phyloP scores from a whole-genome alignment of 2,888 invertebrate species.

The Macaria liturata region DNA sequence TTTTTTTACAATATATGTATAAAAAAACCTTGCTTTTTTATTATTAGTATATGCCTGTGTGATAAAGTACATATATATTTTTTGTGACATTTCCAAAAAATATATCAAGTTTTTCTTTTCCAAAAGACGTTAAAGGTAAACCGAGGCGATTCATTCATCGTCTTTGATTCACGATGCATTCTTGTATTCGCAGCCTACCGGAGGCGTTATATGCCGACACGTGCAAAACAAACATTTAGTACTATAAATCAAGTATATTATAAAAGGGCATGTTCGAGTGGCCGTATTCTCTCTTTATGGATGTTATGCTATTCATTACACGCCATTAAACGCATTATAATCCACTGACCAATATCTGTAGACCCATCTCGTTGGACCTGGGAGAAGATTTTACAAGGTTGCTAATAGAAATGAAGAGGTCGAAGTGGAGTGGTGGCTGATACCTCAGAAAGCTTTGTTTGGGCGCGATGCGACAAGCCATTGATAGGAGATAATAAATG shows the following conservation, averaged over 20 bases:
- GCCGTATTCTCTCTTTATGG: slow-evolving; percentile 80
- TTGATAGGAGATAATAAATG: slow-evolving; percentile 78
- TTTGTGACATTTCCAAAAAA: neutral
- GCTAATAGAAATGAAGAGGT: slow-evolving; percentile 54
- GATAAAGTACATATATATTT: neutral
- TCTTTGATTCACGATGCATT: slow-evolving; percentile 47
- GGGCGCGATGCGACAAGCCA: slow-evolving; percentile 77
- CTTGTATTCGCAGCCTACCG: slow-evolving; percentile 36
- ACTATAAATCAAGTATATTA: slow-evolving; percentile 79
- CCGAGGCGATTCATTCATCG: slow-evolving; percentile 36
- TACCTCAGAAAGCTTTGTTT: slow-evolving; percentile 78
- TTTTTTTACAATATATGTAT: too few relatives aligned
- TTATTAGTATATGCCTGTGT: too few relatives aligned
- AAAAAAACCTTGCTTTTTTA: too few relatives aligned
- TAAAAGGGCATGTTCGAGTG: slow-evolving; percentile 79
- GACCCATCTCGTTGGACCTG: slow-evolving; percentile 43
- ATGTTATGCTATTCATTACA: slow-evolving; percentile 83
- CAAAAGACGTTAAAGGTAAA: slow-evolving; percentile 28
- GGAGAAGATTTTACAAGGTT: slow-evolving; percentile 36
- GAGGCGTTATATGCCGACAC: slow-evolving; percentile 65
- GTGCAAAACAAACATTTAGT: slow-evolving; percentile 77
- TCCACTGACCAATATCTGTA: slow-evolving; percentile 51
- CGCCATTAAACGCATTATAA: slow-evolving; percentile 82
- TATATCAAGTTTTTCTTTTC: slow-evolving; percentile 13
- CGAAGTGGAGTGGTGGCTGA: slow-evolving; percentile 54